phyloP scores from a whole-genome alignment of 2,888 invertebrate genomes.

The Chymomyza amoena region DNA sequence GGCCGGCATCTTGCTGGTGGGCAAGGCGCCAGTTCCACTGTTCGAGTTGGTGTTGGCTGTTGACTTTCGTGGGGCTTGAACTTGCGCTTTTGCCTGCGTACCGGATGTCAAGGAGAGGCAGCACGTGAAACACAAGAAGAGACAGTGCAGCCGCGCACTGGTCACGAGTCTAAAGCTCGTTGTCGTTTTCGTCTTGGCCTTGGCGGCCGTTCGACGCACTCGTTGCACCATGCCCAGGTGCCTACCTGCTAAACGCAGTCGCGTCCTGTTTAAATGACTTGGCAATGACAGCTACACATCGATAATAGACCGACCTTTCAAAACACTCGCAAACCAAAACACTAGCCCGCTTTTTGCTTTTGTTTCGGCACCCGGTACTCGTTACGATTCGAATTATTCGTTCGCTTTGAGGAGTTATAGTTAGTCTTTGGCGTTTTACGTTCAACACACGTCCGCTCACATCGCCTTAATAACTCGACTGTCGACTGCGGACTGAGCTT shows the following conservation, averaged over 20 bases:
- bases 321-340: slow-evolving; percentile 6
- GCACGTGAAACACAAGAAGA: slow-evolving; percentile 2
- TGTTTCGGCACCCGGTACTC: slow-evolving; percentile 2
- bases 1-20: background rate
- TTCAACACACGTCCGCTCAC: slow-evolving; percentile 62
- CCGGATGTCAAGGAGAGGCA: background rate
- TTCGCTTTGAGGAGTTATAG: slow-evolving; percentile 11
- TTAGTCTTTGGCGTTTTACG: slow-evolving; percentile 25
- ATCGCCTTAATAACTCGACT: slow-evolving; percentile 71
- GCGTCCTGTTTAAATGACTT: background rate
- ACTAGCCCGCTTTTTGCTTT: slow-evolving; percentile 30
- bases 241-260: background rate
- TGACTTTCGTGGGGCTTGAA: background rate
- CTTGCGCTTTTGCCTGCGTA: background rate
- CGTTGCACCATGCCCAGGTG: background rate
- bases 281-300: background rate
- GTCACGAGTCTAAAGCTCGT: slow-evolving; percentile 4
- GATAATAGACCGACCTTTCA: background rate
- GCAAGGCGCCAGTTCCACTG: background rate
- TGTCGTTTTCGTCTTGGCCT: slow-evolving; percentile 7
- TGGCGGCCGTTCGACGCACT: background rate
- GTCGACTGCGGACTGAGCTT: slow-evolving; percentile 24
- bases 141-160: slow-evolving; percentile 4
- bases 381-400: slow-evolving; percentile 17
- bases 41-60: background rate